Percentiles rank a stretch among this genome's conserved stretches.
Conservation (phyloP, 2,797 vertebrate species). For the Siniperca obscura region DNA sequence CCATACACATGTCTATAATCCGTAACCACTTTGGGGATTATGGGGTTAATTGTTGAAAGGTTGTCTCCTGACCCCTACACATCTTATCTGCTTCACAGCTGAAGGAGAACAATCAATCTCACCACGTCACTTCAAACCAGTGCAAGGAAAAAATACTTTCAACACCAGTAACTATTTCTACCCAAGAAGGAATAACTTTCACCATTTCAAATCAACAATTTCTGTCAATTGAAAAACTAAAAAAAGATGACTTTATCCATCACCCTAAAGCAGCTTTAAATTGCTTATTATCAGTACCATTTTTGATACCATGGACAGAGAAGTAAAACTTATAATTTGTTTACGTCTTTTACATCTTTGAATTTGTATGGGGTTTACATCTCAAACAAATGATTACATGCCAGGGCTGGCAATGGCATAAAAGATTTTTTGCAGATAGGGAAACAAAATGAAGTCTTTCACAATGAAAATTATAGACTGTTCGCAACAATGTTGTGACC, state of each 20-base stretch:
- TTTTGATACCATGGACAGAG: neutral
- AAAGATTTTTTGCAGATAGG: neutral
- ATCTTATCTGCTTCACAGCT: slow-evolving; percentile 41
- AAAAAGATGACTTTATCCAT: neutral
- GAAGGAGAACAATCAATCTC: slow-evolving; percentile 46
- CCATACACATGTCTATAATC: slow-evolving; percentile 47
- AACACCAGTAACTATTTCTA: neutral
- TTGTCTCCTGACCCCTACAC: slow-evolving; percentile 45
- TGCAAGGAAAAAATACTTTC: neutral
- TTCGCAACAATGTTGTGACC: neutral
- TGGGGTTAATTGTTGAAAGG: slow-evolving; percentile 62
- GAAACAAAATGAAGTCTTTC: neutral
- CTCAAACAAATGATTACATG: neutral
- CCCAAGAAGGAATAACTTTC: neutral
- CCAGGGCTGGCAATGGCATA: neutral
- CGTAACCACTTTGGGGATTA: slow-evolving; percentile 54
- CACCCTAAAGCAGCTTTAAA: too few species aligned
- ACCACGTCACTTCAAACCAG: slow-evolving; percentile 20
- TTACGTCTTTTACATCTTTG: neutral
- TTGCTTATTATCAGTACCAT: too few species aligned
- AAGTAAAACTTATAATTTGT: neutral
- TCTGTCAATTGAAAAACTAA: neutral
- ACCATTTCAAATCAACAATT: neutral
- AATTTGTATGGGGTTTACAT: neutral
- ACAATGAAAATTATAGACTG: neutral